These are phyloP conservation scores for Apocheima hispidaria DNA, from an alignment of 2,888 invertebrate species.

Conservation along the genomic window DNA sequence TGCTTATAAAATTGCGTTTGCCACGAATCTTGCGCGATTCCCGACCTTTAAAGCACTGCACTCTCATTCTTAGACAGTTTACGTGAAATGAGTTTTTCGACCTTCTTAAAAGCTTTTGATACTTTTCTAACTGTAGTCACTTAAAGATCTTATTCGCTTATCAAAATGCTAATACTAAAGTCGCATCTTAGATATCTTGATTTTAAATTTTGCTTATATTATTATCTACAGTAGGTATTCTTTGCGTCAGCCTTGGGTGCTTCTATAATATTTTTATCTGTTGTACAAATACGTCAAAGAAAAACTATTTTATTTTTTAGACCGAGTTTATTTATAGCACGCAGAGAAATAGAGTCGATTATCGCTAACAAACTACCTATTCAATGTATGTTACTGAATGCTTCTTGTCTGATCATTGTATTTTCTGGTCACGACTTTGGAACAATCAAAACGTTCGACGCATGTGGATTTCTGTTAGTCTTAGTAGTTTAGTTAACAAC, in stretches of 20 bases:
- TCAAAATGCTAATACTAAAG: conserved; percentile 11
- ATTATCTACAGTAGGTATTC: not conserved
- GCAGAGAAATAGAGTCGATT: conserved; percentile 4
- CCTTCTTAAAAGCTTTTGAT: conserved; percentile 26
- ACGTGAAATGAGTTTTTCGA: conserved; percentile 17
- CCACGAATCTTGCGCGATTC: conserved; percentile 20
- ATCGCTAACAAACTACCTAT: conserved; percentile 21
- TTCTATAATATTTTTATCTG: too few relatives aligned
- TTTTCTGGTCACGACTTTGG: conserved; percentile 70
- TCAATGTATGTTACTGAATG: conserved; percentile 40
- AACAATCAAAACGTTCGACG: conserved; percentile 74
- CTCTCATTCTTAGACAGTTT: conserved; percentile 21
- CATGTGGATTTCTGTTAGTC: conserved; percentile 32
- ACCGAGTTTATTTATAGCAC: not conserved
- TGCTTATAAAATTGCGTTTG: conserved; percentile 23
- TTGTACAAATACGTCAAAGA: too few relatives aligned
- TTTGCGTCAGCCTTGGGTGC: not conserved
- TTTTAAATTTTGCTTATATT: conserved; percentile 1
- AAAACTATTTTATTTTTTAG: not conserved
- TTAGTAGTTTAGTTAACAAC: conserved; percentile 37
- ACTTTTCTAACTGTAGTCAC: conserved; percentile 11
- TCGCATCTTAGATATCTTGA: not conserved
- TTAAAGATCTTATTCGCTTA: conserved; percentile 34
- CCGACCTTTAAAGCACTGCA: conserved; percentile 9
- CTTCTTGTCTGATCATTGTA: conserved; percentile 53